Conservation (phyloP, 2,888 invertebrate species). For the Chrysotoxum bicinctum region DNA sequence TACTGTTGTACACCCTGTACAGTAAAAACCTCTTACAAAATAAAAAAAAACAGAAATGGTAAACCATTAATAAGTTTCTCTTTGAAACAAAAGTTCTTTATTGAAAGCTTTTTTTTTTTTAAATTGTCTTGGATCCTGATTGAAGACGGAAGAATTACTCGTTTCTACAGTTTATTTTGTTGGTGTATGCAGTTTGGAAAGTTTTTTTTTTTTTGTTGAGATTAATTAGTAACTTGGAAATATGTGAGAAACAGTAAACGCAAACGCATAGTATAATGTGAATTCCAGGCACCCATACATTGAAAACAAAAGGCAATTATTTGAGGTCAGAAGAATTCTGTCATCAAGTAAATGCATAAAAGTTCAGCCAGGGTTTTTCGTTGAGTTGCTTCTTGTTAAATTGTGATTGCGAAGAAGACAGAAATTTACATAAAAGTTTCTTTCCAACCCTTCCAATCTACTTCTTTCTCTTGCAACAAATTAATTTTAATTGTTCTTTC, state of each 20-base stretch:
- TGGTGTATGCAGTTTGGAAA: constrained; percentile 1
- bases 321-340: constrained; percentile 12
- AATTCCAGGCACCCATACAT: not conserved
- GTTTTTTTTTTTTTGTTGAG: not conserved
- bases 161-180: not conserved
- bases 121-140: constrained; percentile 1
- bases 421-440: not conserved
- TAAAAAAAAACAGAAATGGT: not conserved
- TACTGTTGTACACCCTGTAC: not conserved
- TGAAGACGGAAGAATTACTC: constrained; percentile 15
- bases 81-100: constrained; percentile 5
- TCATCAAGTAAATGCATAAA: not conserved
- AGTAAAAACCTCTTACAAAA: not conserved
- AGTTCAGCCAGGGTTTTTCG: not conserved
- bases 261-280: too few species aligned
- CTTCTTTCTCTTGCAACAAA: not conserved
- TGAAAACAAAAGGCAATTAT: not conserved
- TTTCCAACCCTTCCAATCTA: not conserved
- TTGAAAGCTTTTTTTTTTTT: not conserved
- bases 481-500: not conserved
- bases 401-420: not conserved
- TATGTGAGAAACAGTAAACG: not conserved
- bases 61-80: constrained; percentile 13
- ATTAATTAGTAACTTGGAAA: constrained; percentile 17
- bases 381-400: not conserved